A percentile compares a stretch with the other conserved stretches of the same genome.
Evolutionary conservation across 2,113 vertebrate genomes (phyloP).

Genomic region (Eudorcas thomsonii): DNA sequence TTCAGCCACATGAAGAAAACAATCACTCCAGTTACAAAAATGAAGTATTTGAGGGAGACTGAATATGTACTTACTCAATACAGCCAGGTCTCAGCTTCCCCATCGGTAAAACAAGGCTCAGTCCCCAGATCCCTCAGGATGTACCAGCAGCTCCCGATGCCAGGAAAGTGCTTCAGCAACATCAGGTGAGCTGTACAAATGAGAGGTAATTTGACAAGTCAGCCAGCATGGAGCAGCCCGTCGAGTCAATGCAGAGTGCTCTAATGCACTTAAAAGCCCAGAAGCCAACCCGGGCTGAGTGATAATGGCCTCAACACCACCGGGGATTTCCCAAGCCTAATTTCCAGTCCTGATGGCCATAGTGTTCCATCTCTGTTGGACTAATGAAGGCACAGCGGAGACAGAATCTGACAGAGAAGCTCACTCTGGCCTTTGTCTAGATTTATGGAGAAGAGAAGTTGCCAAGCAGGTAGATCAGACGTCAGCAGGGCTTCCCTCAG

Average conservation of each 20-base stretch:
- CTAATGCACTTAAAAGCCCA: conserved; percentile 70
- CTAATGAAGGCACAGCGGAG: conserved; percentile 52
- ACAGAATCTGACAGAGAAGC: conserved; percentile 33
- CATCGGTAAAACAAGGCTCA: background rate
- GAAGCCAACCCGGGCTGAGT: conserved; percentile 41
- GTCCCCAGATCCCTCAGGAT: conserved; percentile 30
- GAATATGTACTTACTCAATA: background rate
- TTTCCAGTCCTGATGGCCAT: conserved; percentile 32
- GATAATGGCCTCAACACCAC: conserved; percentile 47
- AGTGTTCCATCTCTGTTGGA: conserved; percentile 40
- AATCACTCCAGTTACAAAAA: background rate
- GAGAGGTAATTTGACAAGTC: conserved; percentile 52
- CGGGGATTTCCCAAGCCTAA: conserved; percentile 54
- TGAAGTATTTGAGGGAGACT: background rate
- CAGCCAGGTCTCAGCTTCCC: background rate
- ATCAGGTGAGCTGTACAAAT: conserved; percentile 54
- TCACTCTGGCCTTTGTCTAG: conserved; percentile 35
- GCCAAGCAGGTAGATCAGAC: conserved; percentile 29
- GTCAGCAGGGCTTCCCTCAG: conserved; percentile 39
- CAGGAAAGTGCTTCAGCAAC: conserved; percentile 44
- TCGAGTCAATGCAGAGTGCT: conserved; percentile 32
- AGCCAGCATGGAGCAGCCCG: background rate
- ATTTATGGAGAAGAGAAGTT: conserved; percentile 44
- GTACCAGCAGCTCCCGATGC: background rate
- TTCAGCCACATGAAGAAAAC: background rate